Evolutionary conservation across 1,140 invertebrate genomes (phyloP), one percentile per base, ranked within the genome.

Genomic region (Uloborus diversus): DNA sequence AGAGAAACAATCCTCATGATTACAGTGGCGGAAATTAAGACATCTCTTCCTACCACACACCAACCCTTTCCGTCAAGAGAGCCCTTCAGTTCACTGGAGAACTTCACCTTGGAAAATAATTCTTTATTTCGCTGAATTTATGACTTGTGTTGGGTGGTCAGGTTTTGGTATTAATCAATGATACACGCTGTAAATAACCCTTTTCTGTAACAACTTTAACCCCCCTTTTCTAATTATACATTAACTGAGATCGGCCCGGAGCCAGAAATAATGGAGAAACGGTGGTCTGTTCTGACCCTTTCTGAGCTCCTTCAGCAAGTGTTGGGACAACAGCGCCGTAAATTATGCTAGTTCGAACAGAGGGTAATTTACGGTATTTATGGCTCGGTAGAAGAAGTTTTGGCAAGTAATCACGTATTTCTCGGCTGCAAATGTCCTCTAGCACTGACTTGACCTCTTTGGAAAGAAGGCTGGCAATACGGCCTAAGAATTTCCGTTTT

Each of bases 321-420:
- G 66, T 57, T 51, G 56, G 32, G 56, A 69, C 66, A 69, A 56
- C 51, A 56, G 47, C 33, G 49, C 53, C 14, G 68, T 71, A 71
- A 71, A 71, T 71, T 59, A 71, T 71, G 68, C 42, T 59, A 71
- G 49, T 56, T 69, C 66, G 28, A 56, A 56, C 51, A 69, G 53
- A 14, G 49, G 42, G 66, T 51, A 69, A 69, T 69, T 69, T 69
- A 56, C 47, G 27, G 66, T 32, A 32, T 69, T 66, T 66, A 69
- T 23, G 32, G 47, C 49, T 32, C 66, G 27, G 28, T 42, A 4
- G 51, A 14, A 53, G 47, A 69, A 23, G 47, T 35, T 69, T 53
- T 56, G 42, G 28, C 37, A 23, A 56, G 51, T 27, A 69, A 56
- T 66, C 49, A 69, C 25, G 42, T 37, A 28, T 27, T n/a, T 17